Base-by-base conservation (phyloP, 1,140 invertebrate genomes). In the Zaprionus ghesquierei region DNA sequence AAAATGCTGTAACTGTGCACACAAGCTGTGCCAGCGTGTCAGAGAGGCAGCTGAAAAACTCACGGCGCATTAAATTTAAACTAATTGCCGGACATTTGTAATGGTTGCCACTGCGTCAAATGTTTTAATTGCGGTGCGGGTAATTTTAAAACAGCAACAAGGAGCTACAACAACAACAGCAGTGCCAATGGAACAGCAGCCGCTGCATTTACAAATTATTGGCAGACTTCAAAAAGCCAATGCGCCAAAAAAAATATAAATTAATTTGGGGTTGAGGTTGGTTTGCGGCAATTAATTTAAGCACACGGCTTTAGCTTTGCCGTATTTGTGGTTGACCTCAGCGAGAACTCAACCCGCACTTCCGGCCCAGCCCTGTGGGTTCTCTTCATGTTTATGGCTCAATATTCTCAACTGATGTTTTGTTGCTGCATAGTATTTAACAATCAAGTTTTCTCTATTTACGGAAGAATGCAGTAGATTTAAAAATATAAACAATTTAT, bases 251-350 rank as follows among this genome's bases (percentile, higher is more conserved):
- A 64, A 65, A 62, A 71, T 59, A 35, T 38, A 58, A 79, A 87
- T 86, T 66, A 64, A 73, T 81, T 70, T 69, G 60, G 78, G 64
- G 75, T 69, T 50, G 74, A 74, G 69, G 56, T 61, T 81, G 27
- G 78, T 81, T 82, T 81, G 86, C 64, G 81, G 86, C 86, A 89
- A 89, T 89, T 89, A 89, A 90, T 89, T 90, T 76, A 78, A 85
- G 90, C 86, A 79, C 75, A 70, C 81, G 72, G 81, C 76, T 69
- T 84, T 84, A 61, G 76, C 80, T 84, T 89, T 84, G 74, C 74
- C 76, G 79, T 89, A 82, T 85, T 80, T 89, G 86, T 68, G 86
- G 86, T 89, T 86, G 75, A 78, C 78, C 84, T 15, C 46, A 53
- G 38, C 41, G 46, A 44, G 35, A 41, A 41, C 35, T 15, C 18